Evolutionary conservation across 2,888 invertebrate species (phyloP), one percentile per base, ranked within the genome.

Genomic region (Argynnis bischoffii): DNA sequence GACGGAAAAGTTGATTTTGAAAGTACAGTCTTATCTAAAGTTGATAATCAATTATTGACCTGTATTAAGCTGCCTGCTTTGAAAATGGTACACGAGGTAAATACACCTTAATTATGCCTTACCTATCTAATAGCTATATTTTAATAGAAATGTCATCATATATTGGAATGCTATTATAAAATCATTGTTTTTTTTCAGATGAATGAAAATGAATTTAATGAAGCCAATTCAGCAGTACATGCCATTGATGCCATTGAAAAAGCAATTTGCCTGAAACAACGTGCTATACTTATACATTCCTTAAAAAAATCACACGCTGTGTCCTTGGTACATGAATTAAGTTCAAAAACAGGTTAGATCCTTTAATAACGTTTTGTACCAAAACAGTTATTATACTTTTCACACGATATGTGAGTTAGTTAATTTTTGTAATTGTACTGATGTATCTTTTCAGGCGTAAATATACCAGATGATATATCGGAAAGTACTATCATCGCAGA

Each of bases 401-500:
- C 13, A n/a, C 4, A 41, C 35, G 8, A 41, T 41, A 2, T 41
- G 11, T 8, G 15, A n/a, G 8, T 6, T 31, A 15, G 2, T 55
- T 55, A 5, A 31, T 26, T 1, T 55, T 35, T 31, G 16, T 21
- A 13, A 51, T 35, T 35, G 47, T 5, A 21, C 2, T n/a, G 4
- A 55, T 55, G 13, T 54, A 21, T 11, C 1, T 48, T 72, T 74
- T 0, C 60, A 78, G 77, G 70, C 51, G 61, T 76, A 3, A 53
- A 69, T n/a, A 65, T 77, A 6, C 46, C 74, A 3, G 69, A 72
- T 21, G 69, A 71, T 13, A 50, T 56, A 2, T 14, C 13, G 2
- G 68, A 70, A n/a, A 66, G 55, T 4, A 26, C 56, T 11, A 76
- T 75, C n/a, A 61, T 80, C 41, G 63, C 66, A 35, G 78, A 79